Conservation (phyloP, 1,140 invertebrate genomes). For the Myzus persicae region DNA sequence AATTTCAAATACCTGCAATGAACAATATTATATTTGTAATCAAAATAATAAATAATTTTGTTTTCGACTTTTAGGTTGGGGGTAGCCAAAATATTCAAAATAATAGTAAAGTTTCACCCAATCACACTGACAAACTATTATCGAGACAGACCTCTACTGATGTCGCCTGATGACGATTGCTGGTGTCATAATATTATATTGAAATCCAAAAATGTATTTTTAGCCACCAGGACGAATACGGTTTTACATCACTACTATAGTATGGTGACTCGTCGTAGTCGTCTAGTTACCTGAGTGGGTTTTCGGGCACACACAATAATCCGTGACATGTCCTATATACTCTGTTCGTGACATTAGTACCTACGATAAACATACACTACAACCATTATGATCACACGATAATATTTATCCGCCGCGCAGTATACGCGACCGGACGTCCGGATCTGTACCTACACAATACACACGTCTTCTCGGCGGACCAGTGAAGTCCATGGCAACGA, state of each 20-base stretch:
- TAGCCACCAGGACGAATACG: not conserved
- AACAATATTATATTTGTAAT: no score
- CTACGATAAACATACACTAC: not conserved
- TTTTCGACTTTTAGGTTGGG: no score
- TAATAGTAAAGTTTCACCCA: no score
- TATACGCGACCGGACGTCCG: not conserved
- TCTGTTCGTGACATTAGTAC: not conserved
- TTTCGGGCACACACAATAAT: not conserved
- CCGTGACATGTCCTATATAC: not conserved
- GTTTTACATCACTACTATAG: not conserved
- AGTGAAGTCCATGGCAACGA: conserved; percentile 12
- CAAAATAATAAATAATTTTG: no score
- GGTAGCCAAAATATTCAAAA: no score
- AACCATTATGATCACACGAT: not conserved
- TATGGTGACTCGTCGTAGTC: no score
- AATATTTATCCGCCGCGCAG: not conserved
- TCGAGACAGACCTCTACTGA: no score
- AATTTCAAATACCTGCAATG: no score
- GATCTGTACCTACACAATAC: not conserved
- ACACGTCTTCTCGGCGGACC: not conserved
- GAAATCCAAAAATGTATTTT: not conserved
- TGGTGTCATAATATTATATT: no score
- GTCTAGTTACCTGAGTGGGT: no score
- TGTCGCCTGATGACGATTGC: no score
- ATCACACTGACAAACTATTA: no score